Evolutionary conservation across 2,113 vertebrate species (phyloP), one percentile per base, ranked within the genome.

Genomic region (Barbus barbus): DNA sequence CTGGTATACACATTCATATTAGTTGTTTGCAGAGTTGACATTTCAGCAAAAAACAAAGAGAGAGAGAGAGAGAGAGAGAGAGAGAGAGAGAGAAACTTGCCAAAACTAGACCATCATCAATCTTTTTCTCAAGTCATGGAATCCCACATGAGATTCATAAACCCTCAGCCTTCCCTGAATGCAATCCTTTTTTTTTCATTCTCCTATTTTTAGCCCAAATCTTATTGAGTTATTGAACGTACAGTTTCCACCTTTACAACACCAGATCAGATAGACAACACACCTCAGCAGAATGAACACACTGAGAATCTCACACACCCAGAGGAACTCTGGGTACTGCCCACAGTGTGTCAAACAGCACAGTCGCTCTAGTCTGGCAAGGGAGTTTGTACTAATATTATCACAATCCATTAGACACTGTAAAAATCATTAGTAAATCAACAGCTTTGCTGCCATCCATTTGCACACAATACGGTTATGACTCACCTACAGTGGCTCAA

Each of bases 351-450:
- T 51, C 9, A 26, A 46, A 44, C 71, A 73, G 5, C 7, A 31
- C 44, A 53, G 24, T 31, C 73, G 12, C 46, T 51, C 26, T 9
- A 22, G 26, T 33, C 46, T 22, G 26, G 33, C 26, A 9, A 22
- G 2, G n/a, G 5, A 58, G 53, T 31, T 76, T 56, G 18, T 13
- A 11, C 20, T 60, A n/a, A 60, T 60, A 78, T 38, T 78, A 78
- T 9, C 53, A 78, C 22, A 38, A 22, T 78, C 33, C 53, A 78
- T 60, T 78, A 78, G 53, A 20, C 46, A 28, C n/a, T 22, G 11
- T 33, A 31, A 33, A 76, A 53, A 76, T 53, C 74, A 76, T 53
- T 53, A 53, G 28, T 11, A 51, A 76, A 76, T 76, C 48, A 33
- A 76, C 48, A 56, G 9, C 48, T 38, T 71, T 71, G 67, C 67